Base-by-base conservation (phyloP, 2,113 vertebrate genomes). In the Psilopsiagon aurifrons region DNA sequence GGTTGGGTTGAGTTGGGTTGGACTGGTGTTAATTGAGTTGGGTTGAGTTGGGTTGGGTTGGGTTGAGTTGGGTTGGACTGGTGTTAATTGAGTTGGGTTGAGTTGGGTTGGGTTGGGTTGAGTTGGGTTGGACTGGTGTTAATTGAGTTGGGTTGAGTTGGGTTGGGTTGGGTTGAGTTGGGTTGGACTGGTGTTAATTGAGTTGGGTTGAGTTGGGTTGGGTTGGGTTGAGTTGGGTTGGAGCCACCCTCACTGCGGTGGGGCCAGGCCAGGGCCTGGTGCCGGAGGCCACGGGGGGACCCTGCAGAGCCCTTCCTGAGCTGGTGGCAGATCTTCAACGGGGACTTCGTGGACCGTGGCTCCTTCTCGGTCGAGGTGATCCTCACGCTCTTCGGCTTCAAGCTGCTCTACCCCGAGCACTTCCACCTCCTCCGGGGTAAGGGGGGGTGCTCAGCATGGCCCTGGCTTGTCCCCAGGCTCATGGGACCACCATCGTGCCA, bases 301-400 rank as follows among this genome's bases (percentile, higher is more conserved):
- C 17, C 10, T 18, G 11, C 54, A 12, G 54, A 55, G 11, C 17
- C 54, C 35, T 86, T 55, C 39, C 74, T 79, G 7, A 29, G 7
- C 33, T 43, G 35, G 7, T n/a, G 57, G 44, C 95, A 99, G 99
- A 98, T 99, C 95, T 99, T 99, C 97, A 99, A 99, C 24, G 99
- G 99, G 0, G 99, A 99, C 94, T 99, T 99, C 29, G 99, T 99
- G 44, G 99, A 99, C 71, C 98, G 99, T 0, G 99, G 99, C 60
- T 99, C 99, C 37, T 99, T 99, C 97, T 99, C 99, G 0, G 96
- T 99, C 3, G 99, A 99, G 94, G 99, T 99, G 83, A 99, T 99
- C 83, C 98, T 99, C 63, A 99, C 98, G 7, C 98, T 99, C 39
- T 99, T 99, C 6, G 99, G 99, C 88, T 99, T 99, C 97, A 99